Evolutionary conservation across 1,140 invertebrate genomes (phyloP).

Genomic region (Solenopsis invicta): DNA sequence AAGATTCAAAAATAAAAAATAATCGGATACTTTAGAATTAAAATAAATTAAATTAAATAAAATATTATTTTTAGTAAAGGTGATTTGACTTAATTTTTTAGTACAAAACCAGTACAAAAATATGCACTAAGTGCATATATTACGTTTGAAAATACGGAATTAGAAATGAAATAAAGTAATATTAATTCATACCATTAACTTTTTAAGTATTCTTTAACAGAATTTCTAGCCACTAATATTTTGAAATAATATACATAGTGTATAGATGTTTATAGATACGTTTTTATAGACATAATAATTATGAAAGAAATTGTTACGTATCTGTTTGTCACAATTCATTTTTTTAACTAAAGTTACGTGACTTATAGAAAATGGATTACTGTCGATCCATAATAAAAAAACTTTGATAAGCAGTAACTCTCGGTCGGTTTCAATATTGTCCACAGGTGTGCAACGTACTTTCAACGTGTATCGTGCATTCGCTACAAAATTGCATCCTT

Average conservation of each 20-base stretch:
- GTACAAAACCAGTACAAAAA: neutral
- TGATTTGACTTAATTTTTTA: neutral
- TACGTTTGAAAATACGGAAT: neutral
- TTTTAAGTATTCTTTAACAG: neutral
- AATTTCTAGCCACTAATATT: neutral
- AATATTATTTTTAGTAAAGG: neutral
- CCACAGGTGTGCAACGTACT: neutral
- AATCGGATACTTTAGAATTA: neutral
- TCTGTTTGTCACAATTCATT: neutral
- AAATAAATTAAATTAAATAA: neutral
- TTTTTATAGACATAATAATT: neutral
- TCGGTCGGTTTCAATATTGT: neutral
- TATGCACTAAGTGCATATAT: neutral
- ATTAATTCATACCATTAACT: neutral
- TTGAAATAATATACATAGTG: neutral
- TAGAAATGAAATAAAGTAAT: neutral
- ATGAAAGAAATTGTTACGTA: neutral
- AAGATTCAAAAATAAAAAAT: neutral
- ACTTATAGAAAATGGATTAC: neutral
- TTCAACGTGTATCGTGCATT: neutral
- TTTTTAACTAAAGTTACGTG: neutral
- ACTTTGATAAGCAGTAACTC: conserved; percentile 9
- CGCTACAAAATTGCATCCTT: conserved; percentile 16
- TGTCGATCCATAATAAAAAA: neutral
- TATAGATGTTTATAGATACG: neutral